Conservation (phyloP, 2,113 vertebrate species). For the Cyrtonyx montezumae region DNA sequence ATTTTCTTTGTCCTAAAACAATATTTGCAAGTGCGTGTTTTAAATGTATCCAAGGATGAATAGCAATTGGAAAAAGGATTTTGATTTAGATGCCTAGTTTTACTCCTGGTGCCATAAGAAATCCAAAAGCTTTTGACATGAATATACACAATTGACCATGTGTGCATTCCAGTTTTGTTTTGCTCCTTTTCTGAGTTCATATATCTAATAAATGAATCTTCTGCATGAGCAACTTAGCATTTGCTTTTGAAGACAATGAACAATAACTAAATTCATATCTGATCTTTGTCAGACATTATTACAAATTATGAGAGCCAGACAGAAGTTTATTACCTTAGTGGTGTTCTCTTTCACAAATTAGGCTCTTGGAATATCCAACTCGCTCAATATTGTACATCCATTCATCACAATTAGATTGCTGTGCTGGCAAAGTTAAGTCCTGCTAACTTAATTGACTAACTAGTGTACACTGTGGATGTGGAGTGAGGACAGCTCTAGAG, state of each 20-base stretch:
- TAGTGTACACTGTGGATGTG: rapidly evolving
- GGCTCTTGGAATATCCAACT: constrained; percentile 33
- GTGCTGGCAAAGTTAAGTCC: not conserved
- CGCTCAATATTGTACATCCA: not conserved
- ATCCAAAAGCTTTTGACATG: not conserved
- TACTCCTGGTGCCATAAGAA: not conserved
- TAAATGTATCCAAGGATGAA: not conserved
- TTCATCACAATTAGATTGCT: constrained; percentile 60
- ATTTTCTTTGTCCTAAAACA: not conserved
- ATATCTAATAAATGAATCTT: constrained; percentile 52
- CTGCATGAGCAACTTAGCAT: constrained; percentile 45
- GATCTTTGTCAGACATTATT: constrained; percentile 62
- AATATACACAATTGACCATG: not conserved
- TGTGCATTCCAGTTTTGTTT: not conserved
- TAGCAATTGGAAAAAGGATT: not conserved
- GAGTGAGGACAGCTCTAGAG: not conserved
- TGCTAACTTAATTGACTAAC: not conserved
- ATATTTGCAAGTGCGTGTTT: not conserved
- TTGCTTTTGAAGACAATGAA: constrained; percentile 39
- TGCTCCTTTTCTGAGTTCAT: constrained; percentile 39
- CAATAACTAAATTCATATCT: constrained; percentile 53
- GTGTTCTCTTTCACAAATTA: constrained; percentile 50
- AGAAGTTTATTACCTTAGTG: constrained; percentile 49
- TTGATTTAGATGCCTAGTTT: not conserved
- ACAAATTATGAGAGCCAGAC: constrained; percentile 50